These are phyloP conservation scores for Temnopleurus reevesii DNA, from an alignment of 53 echinoderm and acorn worm genomes.

Conservation along the genomic window DNA sequence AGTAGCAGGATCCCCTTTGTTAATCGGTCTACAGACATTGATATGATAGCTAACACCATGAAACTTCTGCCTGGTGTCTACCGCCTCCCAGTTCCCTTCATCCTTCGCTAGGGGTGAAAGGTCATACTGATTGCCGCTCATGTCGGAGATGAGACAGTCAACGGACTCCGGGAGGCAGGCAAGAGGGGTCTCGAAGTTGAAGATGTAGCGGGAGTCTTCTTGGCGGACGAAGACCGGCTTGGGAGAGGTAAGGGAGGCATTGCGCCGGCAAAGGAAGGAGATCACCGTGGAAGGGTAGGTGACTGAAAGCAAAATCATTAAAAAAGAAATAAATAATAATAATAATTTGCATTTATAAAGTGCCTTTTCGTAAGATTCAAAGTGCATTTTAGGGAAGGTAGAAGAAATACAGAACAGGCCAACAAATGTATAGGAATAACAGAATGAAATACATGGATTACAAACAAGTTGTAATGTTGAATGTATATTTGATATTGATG, in stretches of 20 bases:
- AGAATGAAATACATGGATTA: no score
- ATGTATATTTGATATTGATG: no score
- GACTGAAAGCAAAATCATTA: conserved; percentile 1
- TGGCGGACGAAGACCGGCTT: conserved; percentile 67
- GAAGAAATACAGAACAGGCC: no score
- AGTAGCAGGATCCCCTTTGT: conserved; percentile 63
- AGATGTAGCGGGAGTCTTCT: conserved; percentile 74
- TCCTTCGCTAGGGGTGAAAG: conserved; percentile 87
- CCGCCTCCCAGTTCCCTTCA: conserved; percentile 91
- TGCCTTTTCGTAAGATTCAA: no score
- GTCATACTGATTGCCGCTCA: conserved; percentile 85
- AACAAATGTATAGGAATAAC: no score
- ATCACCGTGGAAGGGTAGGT: conserved; percentile 57
- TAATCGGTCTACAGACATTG: conserved; percentile 90
- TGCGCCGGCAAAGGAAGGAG: conserved; percentile 87
- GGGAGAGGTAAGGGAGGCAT: conserved; percentile 61
- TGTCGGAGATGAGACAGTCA: conserved; percentile 90
- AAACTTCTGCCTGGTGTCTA: conserved; percentile 70
- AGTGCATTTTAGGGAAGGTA: no score
- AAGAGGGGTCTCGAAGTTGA: conserved; percentile 85
- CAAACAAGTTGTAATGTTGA: no score
- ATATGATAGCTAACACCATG: conserved; percentile 78
- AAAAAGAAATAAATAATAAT: no score
- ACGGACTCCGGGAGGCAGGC: conserved; percentile 97
- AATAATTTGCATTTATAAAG: no score